Percentiles rank a stretch among this genome's conserved stretches.
phyloP scores from a whole-genome alignment of 2,797 vertebrate species.

The Acanthurus lineatus region DNA sequence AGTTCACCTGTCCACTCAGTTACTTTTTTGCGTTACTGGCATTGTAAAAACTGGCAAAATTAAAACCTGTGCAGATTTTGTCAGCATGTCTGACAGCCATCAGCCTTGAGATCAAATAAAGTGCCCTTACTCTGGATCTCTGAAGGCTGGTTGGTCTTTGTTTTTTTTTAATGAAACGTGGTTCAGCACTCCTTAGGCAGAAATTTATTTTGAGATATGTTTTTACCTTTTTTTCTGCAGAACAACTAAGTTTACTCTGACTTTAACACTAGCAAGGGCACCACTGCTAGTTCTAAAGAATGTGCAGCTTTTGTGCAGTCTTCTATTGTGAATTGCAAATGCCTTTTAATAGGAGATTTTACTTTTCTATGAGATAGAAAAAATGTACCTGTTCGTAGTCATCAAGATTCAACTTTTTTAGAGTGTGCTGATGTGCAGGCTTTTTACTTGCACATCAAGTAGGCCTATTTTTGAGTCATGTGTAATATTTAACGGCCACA shows the following conservation, averaged over 20 bases:
- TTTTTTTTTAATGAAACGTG: constrained; percentile 6
- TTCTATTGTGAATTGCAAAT: constrained; percentile 22
- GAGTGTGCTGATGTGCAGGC: background rate
- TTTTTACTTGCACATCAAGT: constrained; percentile 4
- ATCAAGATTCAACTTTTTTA: background rate
- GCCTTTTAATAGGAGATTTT: constrained; percentile 14
- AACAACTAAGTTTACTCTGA: constrained; percentile 62
- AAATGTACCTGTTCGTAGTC: background rate
- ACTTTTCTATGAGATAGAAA: constrained; percentile 8
- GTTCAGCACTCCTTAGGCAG: constrained; percentile 62
- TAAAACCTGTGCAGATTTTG: constrained; percentile 5
- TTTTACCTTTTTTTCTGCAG: constrained; percentile 35
- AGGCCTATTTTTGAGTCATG: background rate
- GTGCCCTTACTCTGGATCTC: constrained; percentile 35
- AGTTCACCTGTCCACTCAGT: background rate
- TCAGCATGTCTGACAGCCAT: background rate
- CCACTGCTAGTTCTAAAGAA: constrained; percentile 25
- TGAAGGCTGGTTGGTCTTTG: constrained; percentile 25
- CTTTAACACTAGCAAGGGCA: constrained; percentile 28
- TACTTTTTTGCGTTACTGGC: constrained; percentile 17
- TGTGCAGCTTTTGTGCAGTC: constrained; percentile 42
- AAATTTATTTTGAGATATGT: constrained; percentile 20
- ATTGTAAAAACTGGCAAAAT: constrained; percentile 9
- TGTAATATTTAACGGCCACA: background rate
- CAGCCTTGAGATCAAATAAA: constrained; percentile 43